Evolutionary conservation across 2,797 vertebrate genomes (phyloP).

Genomic region (Smutsia gigantea): DNA sequence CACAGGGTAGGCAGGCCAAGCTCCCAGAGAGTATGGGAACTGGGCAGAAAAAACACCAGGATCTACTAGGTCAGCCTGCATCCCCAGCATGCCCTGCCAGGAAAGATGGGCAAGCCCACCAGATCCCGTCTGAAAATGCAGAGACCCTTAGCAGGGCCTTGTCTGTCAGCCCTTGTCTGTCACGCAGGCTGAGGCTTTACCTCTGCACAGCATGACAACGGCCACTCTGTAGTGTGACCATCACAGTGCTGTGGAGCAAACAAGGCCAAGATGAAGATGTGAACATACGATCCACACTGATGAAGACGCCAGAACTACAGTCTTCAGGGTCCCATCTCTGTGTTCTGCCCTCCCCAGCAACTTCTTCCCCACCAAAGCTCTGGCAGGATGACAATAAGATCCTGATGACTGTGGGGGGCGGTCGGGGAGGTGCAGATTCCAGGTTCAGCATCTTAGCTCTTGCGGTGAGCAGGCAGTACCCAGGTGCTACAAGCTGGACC

Average conservation of each 20-base stretch:
- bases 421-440: background rate
- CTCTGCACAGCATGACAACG: background rate
- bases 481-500: background rate
- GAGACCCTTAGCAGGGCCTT: too few relatives aligned
- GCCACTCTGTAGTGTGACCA: background rate
- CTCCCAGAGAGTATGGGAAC: background rate
- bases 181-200: accelerated
- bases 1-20: background rate
- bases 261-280: background rate
- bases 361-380: background rate
- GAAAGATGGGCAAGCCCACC: background rate
- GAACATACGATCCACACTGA: background rate
- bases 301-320: background rate
- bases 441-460: background rate
- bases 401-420: too few relatives aligned
- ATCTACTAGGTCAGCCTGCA: background rate
- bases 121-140: background rate
- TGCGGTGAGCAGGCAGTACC: too few relatives aligned
- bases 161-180: background rate
- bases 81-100: background rate
- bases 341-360: background rate
- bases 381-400: background rate
- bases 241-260: background rate
- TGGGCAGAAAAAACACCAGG: background rate
- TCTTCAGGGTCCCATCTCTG: background rate